These are phyloP conservation scores for Xenus cinereus DNA, from an alignment of 2,113 vertebrate genomes.

Conservation along the genomic window DNA sequence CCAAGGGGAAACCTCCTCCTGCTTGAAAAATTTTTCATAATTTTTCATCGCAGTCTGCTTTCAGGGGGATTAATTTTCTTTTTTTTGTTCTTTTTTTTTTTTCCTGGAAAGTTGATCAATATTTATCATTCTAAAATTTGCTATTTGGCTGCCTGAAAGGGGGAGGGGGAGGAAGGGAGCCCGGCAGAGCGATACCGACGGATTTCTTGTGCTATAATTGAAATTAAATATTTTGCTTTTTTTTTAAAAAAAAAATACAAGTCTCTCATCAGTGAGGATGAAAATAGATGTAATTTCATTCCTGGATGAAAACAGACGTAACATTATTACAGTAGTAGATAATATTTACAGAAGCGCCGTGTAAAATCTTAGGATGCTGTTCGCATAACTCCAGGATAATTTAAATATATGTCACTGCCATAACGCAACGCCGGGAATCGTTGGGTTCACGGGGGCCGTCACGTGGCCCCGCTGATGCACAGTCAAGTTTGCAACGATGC, in stretches of 20 bases:
- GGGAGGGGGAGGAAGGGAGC: not conserved
- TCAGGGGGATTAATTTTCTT: not conserved
- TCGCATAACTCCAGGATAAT: not conserved
- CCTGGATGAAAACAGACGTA: constrained; percentile 1
- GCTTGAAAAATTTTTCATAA: not conserved
- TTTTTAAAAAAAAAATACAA: not conserved
- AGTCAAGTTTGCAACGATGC: not conserved
- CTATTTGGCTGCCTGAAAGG: not conserved
- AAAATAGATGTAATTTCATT: not conserved
- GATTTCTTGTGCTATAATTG: not conserved
- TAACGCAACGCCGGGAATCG: not conserved
- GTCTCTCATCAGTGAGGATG: not conserved
- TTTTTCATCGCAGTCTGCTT: not conserved
- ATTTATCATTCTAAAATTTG: constrained; percentile 33
- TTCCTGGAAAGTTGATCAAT: constrained; percentile 11
- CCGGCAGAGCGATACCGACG: not conserved
- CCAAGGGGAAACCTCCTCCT: not conserved
- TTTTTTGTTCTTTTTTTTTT: not conserved
- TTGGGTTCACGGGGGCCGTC: not conserved
- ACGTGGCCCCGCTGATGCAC: not conserved
- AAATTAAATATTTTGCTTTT: not conserved
- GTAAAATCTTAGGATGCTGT: not conserved
- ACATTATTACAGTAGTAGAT: constrained; percentile 25
- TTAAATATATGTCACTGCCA: not conserved
- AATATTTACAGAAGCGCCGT: constrained; percentile 8